A percentile compares a stretch with the other conserved stretches of the same genome.
phyloP scores from a whole-genome alignment of 2,113 vertebrate genomes.

The Coracopsis vasa region DNA sequence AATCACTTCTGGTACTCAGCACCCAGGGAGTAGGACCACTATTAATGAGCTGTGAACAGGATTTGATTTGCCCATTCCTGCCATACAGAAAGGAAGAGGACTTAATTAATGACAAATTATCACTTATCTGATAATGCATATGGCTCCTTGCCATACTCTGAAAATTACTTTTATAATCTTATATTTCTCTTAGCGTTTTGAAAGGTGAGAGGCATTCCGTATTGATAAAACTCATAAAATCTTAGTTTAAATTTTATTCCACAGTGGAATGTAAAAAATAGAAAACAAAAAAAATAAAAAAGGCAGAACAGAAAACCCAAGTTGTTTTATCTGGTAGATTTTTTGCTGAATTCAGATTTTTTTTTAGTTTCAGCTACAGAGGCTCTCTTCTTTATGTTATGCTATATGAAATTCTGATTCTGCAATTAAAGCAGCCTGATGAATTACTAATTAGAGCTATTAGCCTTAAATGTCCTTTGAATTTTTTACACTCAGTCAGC shows the following conservation, averaged over 20 bases:
- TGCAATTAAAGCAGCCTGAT: neutral
- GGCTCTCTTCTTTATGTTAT: neutral
- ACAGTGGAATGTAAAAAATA: neutral
- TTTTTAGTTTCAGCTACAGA: neutral
- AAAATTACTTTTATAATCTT: neutral
- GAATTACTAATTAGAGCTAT: conserved; percentile 5
- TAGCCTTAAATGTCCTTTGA: conserved; percentile 28
- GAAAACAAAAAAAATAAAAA: neutral
- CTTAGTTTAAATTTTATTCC: neutral
- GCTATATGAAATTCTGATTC: neutral
- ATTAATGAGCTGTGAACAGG: neutral
- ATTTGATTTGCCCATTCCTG: neutral
- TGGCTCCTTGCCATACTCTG: neutral
- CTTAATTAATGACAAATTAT: conserved; percentile 2
- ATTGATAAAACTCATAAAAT: neutral
- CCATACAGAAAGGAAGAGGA: neutral
- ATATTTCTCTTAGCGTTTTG: neutral
- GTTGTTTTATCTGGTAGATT: neutral
- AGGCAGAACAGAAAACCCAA: neutral
- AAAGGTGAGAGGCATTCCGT: neutral
- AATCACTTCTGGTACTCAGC: neutral
- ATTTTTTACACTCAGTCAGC: conserved; percentile 1
- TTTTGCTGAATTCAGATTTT: neutral
- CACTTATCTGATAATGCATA: neutral
- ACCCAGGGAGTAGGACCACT: neutral